phyloP scores from a whole-genome alignment of 2,888 invertebrate genomes.

The Leptogaster cylindrica region DNA sequence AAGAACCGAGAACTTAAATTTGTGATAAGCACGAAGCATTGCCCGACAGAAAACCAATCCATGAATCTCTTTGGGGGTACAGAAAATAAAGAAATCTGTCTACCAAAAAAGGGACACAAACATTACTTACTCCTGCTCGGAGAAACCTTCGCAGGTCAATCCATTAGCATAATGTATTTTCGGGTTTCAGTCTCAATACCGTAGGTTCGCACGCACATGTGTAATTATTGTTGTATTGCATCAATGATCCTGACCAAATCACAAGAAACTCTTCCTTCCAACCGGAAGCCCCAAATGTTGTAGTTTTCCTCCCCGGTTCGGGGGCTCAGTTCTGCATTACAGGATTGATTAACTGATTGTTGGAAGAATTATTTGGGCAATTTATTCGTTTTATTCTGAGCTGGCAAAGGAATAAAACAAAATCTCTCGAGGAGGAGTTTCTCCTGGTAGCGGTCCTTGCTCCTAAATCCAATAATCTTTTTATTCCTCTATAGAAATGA shows the following conservation, averaged over 20 bases:
- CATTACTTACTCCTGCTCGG: not conserved
- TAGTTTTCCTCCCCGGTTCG: too few relatives aligned
- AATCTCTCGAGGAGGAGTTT: too few relatives aligned
- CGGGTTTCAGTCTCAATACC: not conserved
- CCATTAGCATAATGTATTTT: conserved; percentile 1
- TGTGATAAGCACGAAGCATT: not conserved
- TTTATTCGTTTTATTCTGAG: too few relatives aligned
- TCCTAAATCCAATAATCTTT: too few relatives aligned
- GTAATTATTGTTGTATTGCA: not conserved
- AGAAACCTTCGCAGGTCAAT: not conserved
- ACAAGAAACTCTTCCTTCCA: not conserved
- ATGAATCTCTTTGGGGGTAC: conserved; percentile 3
- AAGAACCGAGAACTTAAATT: not conserved
- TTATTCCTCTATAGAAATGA: too few relatives aligned
- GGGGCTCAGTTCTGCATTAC: too few relatives aligned
- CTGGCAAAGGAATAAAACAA: too few relatives aligned
- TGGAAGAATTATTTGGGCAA: too few relatives aligned
- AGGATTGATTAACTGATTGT: too few relatives aligned
- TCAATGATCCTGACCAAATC: not conserved
- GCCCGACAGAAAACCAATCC: not conserved
- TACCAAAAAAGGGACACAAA: not conserved
- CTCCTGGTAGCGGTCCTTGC: too few relatives aligned
- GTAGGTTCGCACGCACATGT: not conserved
- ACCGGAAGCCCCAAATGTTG: too few relatives aligned
- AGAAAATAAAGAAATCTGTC: not conserved